phyloP scores from a whole-genome alignment of 35 echinoderm and acorn worm species.

The Lytechinus pictus region DNA sequence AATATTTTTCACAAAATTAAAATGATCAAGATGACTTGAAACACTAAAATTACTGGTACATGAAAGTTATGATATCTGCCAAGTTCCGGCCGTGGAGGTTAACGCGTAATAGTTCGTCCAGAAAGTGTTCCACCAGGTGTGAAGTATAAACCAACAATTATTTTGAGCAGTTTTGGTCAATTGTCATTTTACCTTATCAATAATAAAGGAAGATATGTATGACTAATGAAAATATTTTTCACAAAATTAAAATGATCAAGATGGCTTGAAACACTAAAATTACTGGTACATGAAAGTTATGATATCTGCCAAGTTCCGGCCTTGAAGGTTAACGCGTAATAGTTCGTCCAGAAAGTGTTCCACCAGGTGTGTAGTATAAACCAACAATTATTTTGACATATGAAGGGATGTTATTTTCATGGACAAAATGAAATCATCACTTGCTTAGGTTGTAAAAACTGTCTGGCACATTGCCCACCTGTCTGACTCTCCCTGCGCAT shows the following conservation, averaged over 20 bases:
- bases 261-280: neutral
- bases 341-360: neutral
- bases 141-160: neutral
- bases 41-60: neutral
- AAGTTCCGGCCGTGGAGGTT: neutral
- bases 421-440: slow-evolving; percentile 12
- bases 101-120: neutral
- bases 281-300: neutral
- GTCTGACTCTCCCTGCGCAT: neutral
- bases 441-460: neutral
- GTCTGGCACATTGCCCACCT: neutral
- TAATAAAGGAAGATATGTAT: neutral
- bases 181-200: neutral
- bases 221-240: neutral
- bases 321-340: neutral
- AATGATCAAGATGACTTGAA: neutral
- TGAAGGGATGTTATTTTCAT: neutral
- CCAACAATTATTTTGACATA: neutral
- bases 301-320: neutral
- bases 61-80: neutral
- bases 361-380: neutral
- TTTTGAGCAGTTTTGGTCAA: neutral
- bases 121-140: neutral
- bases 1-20: neutral
- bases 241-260: slow-evolving; percentile 6